A percentile compares a stretch with the other conserved stretches of the same genome.
Conservation (phyloP, 2,113 vertebrate species). For the Cheilinus undulatus region DNA sequence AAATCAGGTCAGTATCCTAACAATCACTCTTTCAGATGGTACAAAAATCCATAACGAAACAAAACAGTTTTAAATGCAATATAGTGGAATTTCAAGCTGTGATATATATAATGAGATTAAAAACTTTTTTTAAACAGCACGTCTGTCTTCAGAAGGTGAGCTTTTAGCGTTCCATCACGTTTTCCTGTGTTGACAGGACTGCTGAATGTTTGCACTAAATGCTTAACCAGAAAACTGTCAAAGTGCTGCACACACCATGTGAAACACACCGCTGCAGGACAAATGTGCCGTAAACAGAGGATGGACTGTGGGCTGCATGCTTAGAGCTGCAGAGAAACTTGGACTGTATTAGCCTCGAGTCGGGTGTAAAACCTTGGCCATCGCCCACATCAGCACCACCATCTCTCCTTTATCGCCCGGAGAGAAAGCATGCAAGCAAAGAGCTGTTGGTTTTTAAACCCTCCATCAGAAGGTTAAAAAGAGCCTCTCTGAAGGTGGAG, state of each 20-base stretch:
- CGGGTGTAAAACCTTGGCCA: slow-evolving; percentile 13
- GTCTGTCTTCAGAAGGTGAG: background rate
- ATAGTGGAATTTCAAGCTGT: too few species aligned
- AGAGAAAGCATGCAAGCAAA: background rate
- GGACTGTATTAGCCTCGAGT: slow-evolving; percentile 12
- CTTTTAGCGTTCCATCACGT: background rate
- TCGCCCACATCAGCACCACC: slow-evolving; percentile 42
- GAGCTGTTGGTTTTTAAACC: background rate
- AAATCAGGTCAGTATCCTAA: too few species aligned
- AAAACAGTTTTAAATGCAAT: too few species aligned
- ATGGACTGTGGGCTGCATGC: background rate
- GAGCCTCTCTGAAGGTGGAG: too few species aligned
- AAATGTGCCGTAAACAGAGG: background rate
- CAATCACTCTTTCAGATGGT: too few species aligned
- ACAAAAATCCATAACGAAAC: too few species aligned
- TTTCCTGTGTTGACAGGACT: background rate
- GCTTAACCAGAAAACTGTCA: background rate
- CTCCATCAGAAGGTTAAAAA: background rate
- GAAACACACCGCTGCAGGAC: background rate
- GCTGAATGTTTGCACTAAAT: background rate
- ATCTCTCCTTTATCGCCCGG: background rate
- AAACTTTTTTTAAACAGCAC: too few species aligned
- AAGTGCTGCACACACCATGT: background rate
- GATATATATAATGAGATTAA: too few species aligned
- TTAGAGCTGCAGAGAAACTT: slow-evolving; percentile 8